Conservation (phyloP, 2,888 invertebrate genomes). For the Drosophila longiperda region DNA sequence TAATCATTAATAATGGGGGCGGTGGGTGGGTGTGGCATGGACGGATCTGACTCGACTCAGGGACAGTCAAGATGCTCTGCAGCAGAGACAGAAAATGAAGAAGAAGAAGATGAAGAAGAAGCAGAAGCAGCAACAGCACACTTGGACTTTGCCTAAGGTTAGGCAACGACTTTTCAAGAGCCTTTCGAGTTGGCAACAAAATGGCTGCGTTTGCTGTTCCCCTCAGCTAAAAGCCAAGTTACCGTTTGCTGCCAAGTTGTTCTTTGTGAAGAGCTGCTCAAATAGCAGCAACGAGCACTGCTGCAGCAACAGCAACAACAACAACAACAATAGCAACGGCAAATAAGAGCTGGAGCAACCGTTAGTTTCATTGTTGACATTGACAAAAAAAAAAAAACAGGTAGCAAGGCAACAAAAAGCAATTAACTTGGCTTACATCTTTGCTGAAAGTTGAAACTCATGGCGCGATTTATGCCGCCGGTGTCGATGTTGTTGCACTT, state of each 20-base stretch:
- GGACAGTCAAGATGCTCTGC: conserved; percentile 43
- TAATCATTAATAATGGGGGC: conserved; percentile 71
- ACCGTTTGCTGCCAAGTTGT: conserved; percentile 66
- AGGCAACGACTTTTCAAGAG: conserved; percentile 65
- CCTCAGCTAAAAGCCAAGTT: conserved; percentile 51
- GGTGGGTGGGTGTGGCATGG: not conserved
- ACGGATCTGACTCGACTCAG: conserved; percentile 3
- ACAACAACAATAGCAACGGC: conserved; percentile 17
- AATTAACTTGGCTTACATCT: conserved; percentile 80
- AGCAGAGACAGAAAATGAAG: conserved; percentile 1
- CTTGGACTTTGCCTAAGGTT: conserved; percentile 61
- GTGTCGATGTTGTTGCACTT: conserved; percentile 24
- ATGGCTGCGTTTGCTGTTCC: conserved; percentile 58
- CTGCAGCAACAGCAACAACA: conserved; percentile 34
- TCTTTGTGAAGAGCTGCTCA: conserved; percentile 76
- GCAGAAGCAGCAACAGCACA: conserved; percentile 20
- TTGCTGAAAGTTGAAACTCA: conserved; percentile 78
- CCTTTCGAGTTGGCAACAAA: conserved; percentile 63
- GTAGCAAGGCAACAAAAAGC: conserved; percentile 76
- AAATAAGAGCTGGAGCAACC: conserved; percentile 39
- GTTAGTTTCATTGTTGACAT: conserved; percentile 80
- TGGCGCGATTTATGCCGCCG: conserved; percentile 76
- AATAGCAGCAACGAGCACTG: conserved; percentile 63
- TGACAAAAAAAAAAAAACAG: conserved; percentile 58
- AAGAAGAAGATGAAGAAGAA: not conserved